A percentile compares a stretch with the other conserved stretches of the same genome.
Conservation (phyloP, 2,888 invertebrate species). For the Nomada ruficornis region DNA sequence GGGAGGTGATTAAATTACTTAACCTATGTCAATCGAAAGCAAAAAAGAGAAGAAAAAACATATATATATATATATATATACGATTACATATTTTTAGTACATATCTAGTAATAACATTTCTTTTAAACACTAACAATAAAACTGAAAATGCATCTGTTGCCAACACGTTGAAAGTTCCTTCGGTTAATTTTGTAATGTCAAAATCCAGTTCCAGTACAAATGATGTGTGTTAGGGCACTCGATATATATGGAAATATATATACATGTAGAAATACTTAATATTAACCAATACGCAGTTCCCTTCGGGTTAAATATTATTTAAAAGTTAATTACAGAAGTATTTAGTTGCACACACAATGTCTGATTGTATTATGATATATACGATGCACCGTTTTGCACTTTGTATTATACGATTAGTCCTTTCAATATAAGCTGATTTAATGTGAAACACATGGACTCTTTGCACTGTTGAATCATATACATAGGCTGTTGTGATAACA, state of each 20-base stretch:
- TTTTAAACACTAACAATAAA: conserved; percentile 48
- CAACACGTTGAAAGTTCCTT: conserved; percentile 21
- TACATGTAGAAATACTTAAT: conserved; percentile 19
- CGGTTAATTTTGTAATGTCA: conserved; percentile 38
- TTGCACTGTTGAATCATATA: conserved; percentile 16
- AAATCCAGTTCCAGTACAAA: conserved; percentile 16
- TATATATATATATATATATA: neutral
- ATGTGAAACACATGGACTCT: conserved; percentile 12
- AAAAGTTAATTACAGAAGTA: neutral
- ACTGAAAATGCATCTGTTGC: conserved; percentile 52
- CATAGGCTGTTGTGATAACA: conserved; percentile 13
- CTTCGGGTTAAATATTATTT: neutral
- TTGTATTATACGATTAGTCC: conserved; percentile 3
- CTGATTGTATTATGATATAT: conserved; percentile 3
- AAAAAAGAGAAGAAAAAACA: neutral
- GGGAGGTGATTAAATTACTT: conserved; percentile 32
- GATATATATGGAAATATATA: neutral
- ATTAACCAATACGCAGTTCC: conserved; percentile 9
- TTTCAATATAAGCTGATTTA: conserved; percentile 29
- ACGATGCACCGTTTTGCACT: neutral
- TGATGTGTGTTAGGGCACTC: neutral
- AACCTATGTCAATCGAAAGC: conserved; percentile 39
- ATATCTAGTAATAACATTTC: neutral
- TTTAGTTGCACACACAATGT: conserved; percentile 19
- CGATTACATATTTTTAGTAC: conserved; percentile 10